Evolutionary conservation across 1,140 invertebrate species (phyloP), one percentile per base, ranked within the genome.

Genomic region (Drosophila setifemur): DNA sequence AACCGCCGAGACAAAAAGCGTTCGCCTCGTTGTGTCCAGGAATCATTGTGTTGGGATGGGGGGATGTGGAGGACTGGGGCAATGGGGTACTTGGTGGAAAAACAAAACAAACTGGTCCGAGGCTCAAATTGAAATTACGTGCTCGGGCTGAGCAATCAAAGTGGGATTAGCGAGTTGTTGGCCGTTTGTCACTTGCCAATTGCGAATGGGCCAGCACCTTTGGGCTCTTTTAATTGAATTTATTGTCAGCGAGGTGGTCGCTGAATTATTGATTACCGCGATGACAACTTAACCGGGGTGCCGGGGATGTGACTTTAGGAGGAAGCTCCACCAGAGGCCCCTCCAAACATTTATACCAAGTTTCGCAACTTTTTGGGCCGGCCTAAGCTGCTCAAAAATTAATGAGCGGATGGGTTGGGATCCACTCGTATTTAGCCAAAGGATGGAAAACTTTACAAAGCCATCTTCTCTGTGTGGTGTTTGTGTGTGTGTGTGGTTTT

Each of bases 141-240:
- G 74, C 74, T 29, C 57, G 49, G 73, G 61, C 75, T 78, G 48
- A 54, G 61, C 74, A 78, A 78, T 78, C 68, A 77, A 78, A 73
- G 66, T 57, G 74, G 74, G 74, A 78, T 78, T 78, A 73, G 69
- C 70, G 70, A 28, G 45, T 35, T 75, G 63, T 39, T 47, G 9
- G 42, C 66, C 70, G 63, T 73, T 63, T 69, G 54, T 68, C 69
- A 72, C 67, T 49, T 63, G 67, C 54, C 67, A 42, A 60, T 58
- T 50, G 42, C 7, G 11, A 16, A 7, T 39, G 23, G 33, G 16
- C 9, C 18, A 3, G 40, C 44, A 74, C 70, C 76, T 79, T 58
- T 39, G 55, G 70, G 64, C 53, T 19, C n/a, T 74, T 79, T 81
- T 79, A 79, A 81, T 79, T 81, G 76, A 79, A 79, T 81, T 76